These are phyloP conservation scores for Drosophila helvetica DNA, from an alignment of 2,888 invertebrate species.

Conservation along the genomic window DNA sequence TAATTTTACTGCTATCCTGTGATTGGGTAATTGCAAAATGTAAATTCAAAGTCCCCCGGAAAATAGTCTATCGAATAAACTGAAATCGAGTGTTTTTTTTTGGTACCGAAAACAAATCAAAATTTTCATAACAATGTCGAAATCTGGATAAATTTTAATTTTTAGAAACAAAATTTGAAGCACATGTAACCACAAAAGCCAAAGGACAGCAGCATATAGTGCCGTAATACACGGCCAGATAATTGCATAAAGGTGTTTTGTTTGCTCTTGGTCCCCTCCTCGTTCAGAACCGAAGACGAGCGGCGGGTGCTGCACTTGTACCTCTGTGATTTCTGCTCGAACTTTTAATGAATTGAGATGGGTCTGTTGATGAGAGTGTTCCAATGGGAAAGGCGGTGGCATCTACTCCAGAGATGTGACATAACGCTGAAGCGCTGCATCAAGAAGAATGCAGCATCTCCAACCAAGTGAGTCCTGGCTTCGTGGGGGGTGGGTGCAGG, in stretches of 20 bases:
- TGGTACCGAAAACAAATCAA: constrained; percentile 39
- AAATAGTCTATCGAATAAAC: not conserved
- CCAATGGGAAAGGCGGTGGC: constrained; percentile 66
- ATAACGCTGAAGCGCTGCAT: constrained; percentile 62
- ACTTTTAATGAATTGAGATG: constrained; percentile 47
- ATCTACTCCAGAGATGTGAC: constrained; percentile 63
- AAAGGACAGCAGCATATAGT: constrained; percentile 27
- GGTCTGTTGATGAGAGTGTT: constrained; percentile 67
- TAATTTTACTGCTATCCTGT: too few species aligned
- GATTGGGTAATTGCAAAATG: too few species aligned
- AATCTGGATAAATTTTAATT: constrained; percentile 8
- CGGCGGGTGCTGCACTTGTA: constrained; percentile 41
- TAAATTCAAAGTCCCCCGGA: too few species aligned
- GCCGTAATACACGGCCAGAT: constrained; percentile 20
- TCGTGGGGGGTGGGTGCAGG: not conserved
- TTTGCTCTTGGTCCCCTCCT: constrained; percentile 17
- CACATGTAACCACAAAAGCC: constrained; percentile 45
- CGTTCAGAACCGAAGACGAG: constrained; percentile 29
- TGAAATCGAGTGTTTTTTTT: constrained; percentile 28
- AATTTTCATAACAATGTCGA: constrained; percentile 42
- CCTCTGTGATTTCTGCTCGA: constrained; percentile 20
- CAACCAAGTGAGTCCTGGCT: constrained; percentile 63
- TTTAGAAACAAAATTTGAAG: constrained; percentile 52
- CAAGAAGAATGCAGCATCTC: constrained; percentile 68
- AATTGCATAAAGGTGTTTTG: constrained; percentile 63